Base-by-base conservation (phyloP, 2,113 vertebrate genomes). In the Pachypanchax playfairii region DNA sequence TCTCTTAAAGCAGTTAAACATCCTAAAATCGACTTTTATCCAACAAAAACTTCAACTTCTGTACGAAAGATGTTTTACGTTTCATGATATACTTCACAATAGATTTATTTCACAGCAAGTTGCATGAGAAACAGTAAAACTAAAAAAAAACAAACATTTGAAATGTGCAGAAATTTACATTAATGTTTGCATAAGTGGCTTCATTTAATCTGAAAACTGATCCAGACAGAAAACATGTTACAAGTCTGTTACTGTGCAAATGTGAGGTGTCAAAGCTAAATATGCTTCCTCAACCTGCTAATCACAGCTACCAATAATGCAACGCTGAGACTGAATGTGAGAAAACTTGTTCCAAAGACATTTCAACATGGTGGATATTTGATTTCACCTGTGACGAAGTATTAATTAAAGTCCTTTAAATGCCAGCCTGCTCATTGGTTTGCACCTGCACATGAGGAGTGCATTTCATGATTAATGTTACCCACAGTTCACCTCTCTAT, bases 341-440 rank as follows among this genome's bases (percentile, higher is more conserved):
- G 93, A 93, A 94, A 93, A 94, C 88, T 86, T 77, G 87, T 85
- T 87, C 89, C 91, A 92, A 94, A 93, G 92, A 90, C 91, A 90
- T 93, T 95, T 94, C 94, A 93, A 94, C 94, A 93, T 91, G 92
- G 93, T 79, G 90, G 93, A 93, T 92, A 93, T 94, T 82, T 91
- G 93, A 93, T 92, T 95, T 94, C 92, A 92, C 92, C 94, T 93
- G 94, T 86, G 90, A 87, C 82, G 92, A 95, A 96, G 94, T 95
- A 97, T 96, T 98, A 97, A 97, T 96, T 95, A 93, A 95, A 96
- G 90, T 88, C 89, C 87, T 91, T 91, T 93, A 98, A 99, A 98
- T 98, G 96, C 94, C 96, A 99, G 91, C 91, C 92, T 91, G 93
- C 93, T 97, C 96, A 97, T 97, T 98, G 94, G 93, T 94, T 94